Evolutionary conservation across 2,113 vertebrate genomes (phyloP), one percentile per base, ranked within the genome.

Genomic region (Onychostruthus taczanowskii): DNA sequence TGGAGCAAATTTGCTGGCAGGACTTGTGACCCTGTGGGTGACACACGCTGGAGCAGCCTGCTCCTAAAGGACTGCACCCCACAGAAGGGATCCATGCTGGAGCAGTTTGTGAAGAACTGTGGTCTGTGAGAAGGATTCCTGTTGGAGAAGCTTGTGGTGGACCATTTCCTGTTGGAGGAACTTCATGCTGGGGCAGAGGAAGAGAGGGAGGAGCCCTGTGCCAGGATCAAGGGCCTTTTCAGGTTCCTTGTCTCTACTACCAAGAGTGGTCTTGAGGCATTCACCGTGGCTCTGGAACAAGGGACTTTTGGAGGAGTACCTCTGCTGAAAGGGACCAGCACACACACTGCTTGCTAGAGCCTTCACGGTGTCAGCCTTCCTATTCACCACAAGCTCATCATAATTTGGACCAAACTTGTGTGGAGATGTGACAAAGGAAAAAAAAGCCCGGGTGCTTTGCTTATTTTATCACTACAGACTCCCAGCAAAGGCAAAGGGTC

Each of bases 391-490:
- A 64, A 61, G 10, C 13, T 47, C 21, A 13, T 41, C 9, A 2
- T n/a, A 28, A 50, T 33, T 64, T 89, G 43, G 31, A 74, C 21
- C 37, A 80, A 18, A 13, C 6, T 10, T 46, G 13, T 4, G 2
- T 46, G 13, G 47, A 62, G 21, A 31, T 13, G 30, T 41, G 46
- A 41, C 28, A 67, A 39, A 9, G 19, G 21, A 30, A 52, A 47
- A 47, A 47, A 58, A 66, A 58, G 3, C 3, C 18, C 1, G 2
- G 44, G 21, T 1, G 1, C 3, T 69, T 73, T 73, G 30, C 39
- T 80, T 69, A 7, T 13, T 83, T 39, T 16, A 11, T 64, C 19
- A 20, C 27, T 52, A n/a, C 12, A 16, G 7, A 33, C 11, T 70
- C 26, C 21, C n/a, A 84, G 37, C 13, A 84, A 56, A 68, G 24